Conservation (phyloP, 2,113 vertebrate genomes). For the Sinocyclocheilus rhinocerous region DNA sequence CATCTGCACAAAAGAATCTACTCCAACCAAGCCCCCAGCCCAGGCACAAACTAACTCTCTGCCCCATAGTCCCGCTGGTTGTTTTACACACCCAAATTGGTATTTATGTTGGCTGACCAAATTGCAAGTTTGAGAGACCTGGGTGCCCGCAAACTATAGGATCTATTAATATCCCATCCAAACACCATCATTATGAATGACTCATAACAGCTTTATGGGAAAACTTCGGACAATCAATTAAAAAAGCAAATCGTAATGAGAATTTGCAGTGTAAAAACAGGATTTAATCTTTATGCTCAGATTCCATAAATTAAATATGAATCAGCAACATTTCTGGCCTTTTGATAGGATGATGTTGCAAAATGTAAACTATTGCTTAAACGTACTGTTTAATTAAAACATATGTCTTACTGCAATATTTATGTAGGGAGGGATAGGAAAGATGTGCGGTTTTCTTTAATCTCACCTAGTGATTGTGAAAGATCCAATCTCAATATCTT, state of each 20-base stretch:
- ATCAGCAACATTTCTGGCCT: neutral
- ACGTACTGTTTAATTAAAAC: neutral
- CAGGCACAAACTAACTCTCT: slow-evolving; percentile 60
- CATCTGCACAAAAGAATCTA: slow-evolving; percentile 56
- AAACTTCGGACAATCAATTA: slow-evolving; percentile 46
- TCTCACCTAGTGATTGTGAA: slow-evolving; percentile 1
- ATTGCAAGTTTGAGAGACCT: slow-evolving; percentile 77
- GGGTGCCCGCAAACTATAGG: slow-evolving; percentile 76
- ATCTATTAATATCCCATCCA: slow-evolving; percentile 78
- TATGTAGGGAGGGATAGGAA: neutral
- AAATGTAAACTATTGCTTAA: neutral
- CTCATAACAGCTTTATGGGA: slow-evolving; percentile 58
- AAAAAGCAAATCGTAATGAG: slow-evolving; percentile 12
- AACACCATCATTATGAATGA: slow-evolving; percentile 67
- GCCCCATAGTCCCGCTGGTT: slow-evolving; percentile 68
- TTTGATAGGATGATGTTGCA: neutral
- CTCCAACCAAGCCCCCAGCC: slow-evolving; percentile 54
- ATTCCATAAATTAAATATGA: neutral
- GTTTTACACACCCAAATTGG: slow-evolving; percentile 80
- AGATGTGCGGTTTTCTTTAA: neutral
- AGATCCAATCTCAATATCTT: neutral
- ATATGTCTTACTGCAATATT: neutral
- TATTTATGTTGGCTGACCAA: slow-evolving; percentile 78
- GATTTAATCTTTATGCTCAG: neutral
- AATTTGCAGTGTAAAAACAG: neutral